phyloP scores from a whole-genome alignment of 2,797 vertebrate genomes.

The Hippocampus kuda region DNA sequence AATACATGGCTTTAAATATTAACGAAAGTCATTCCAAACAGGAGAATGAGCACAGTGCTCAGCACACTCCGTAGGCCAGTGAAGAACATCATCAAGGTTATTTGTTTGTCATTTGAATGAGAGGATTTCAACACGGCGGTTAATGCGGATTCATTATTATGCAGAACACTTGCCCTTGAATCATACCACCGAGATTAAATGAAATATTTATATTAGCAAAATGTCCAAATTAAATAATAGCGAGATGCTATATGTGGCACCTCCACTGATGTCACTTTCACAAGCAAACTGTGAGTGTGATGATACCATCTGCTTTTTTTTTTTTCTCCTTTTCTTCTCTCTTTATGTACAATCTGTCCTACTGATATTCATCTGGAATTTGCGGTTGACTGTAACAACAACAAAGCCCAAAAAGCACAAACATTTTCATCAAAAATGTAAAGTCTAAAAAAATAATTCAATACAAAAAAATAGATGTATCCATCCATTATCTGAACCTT shows the following conservation, averaged over 20 bases:
- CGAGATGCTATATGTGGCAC: not conserved
- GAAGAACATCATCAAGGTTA: not conserved
- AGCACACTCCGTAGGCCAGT: not conserved
- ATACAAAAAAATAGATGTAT: too few species aligned
- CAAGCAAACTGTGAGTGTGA: not conserved
- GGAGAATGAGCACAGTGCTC: not conserved
- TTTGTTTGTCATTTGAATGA: not conserved
- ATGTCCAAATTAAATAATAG: not conserved
- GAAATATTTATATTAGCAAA: not conserved
- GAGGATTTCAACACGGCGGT: not conserved
- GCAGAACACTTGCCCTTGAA: not conserved
- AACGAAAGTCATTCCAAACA: not conserved
- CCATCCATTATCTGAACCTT: too few species aligned
- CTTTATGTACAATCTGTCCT: not conserved
- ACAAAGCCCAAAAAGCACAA: not conserved
- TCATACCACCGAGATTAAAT: not conserved
- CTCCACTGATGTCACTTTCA: not conserved
- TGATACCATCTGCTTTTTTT: not conserved
- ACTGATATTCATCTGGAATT: not conserved
- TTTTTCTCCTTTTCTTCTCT: not conserved
- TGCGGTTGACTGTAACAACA: not conserved
- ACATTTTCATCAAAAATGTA: not conserved
- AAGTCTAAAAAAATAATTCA: not conserved
- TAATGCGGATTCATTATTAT: not conserved
- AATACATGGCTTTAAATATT: constrained; percentile 3